These are phyloP conservation scores for Deilephila porcellus DNA, from an alignment of 2,888 invertebrate species.

Conservation along the genomic window DNA sequence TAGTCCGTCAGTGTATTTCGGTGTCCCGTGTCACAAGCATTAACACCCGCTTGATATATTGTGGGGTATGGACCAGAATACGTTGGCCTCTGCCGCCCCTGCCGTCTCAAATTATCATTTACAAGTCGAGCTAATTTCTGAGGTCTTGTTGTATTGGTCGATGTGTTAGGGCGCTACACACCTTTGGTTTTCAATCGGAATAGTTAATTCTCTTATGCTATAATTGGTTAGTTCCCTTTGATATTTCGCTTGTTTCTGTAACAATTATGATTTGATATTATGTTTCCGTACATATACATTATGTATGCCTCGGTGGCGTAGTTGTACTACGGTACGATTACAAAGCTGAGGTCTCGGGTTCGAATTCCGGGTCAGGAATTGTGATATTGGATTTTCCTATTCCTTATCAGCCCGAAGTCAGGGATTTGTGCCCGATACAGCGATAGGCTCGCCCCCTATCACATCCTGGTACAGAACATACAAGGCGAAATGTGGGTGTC, in stretches of 20 bases:
- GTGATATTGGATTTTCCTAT: no score
- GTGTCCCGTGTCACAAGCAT: constrained; percentile 65
- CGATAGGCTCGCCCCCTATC: no score
- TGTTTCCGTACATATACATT: neutral
- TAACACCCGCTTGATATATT: constrained; percentile 62
- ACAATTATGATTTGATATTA: neutral
- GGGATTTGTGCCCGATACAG: no score
- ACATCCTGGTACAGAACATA: no score
- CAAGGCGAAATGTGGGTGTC: no score
- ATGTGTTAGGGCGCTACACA: constrained; percentile 1
- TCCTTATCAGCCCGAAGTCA: no score
- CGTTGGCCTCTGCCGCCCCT: neutral
- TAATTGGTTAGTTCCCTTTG: neutral
- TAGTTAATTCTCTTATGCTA: neutral
- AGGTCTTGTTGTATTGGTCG: constrained; percentile 41
- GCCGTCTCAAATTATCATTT: neutral
- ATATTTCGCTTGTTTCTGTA: neutral
- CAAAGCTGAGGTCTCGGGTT: no score
- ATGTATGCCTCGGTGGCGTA: no score
- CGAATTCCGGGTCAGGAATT: no score
- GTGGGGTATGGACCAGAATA: constrained; percentile 37
- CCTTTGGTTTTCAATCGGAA: neutral
- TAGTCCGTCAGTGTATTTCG: constrained; percentile 43
- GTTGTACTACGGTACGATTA: no score
- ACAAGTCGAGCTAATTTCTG: constrained; percentile 14